Base-by-base conservation (phyloP, 2,113 vertebrate species). In the Sclerurus mexicanus region DNA sequence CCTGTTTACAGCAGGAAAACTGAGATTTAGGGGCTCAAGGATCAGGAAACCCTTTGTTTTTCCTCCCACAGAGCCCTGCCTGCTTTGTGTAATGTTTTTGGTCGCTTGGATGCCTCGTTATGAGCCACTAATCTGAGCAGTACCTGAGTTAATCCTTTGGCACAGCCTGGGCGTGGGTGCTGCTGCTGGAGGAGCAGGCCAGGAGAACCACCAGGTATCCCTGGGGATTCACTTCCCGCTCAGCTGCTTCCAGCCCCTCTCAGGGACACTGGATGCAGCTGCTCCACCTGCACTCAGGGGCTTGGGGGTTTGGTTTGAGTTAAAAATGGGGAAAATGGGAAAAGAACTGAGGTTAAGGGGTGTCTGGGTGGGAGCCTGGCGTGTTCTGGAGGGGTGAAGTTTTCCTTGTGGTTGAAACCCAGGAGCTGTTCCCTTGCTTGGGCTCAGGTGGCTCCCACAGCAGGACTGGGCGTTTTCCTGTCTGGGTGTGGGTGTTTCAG, bases 321-420 rank as follows among this genome's bases (percentile, higher is more conserved):
- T 50, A 19, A 73, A 88, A 80, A 42, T 1, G 0, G 31, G 50
- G 4, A 8, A 4, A 2, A n/a, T 40, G 6, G 3, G 4, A 10
- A 2, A 0, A 5, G 7, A 30, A 7, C 1, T 0, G 31, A 28
- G 33, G 44, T 28, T 7, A 0, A 33, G 4, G 37, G 3, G 22
- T 50, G 37, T 58, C 14, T 23, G 44, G n/a, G 10, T 2, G 17
- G 14, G 11, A 69, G 33, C 2, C 9, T 7, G 25, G 30, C 9
- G 42, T 30, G 35, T 42, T 30, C 5, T 49, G 46, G 67, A 10
- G 58, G 21, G 30, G 42, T 14, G 31, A 49, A 19, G 4, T 58
- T 44, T 33, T 23, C 21, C 28, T 33, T 6, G 3, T 33, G 40
- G 63, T 33, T 66, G 31, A 66, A 66, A 44, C 9, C 40, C 30